Evolutionary conservation across 2,113 vertebrate species (phyloP).

Genomic region (Alces alces): DNA sequence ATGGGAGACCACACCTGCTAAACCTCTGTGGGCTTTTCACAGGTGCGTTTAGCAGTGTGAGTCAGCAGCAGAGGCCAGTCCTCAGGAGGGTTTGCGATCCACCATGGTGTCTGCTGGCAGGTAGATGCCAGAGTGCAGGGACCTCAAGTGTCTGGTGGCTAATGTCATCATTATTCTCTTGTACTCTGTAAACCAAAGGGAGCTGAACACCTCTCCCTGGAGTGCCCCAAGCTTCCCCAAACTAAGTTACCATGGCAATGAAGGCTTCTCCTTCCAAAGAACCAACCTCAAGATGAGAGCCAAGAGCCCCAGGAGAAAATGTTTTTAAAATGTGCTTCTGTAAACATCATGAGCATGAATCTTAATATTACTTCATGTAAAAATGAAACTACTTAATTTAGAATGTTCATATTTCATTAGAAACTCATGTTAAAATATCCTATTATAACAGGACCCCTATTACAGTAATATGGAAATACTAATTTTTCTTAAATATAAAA

Average conservation of each 20-base stretch:
- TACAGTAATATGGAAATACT: neutral
- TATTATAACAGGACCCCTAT: neutral
- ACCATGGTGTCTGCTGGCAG: neutral
- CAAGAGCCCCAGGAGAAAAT: neutral
- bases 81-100: neutral
- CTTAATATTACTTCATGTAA: neutral
- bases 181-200: neutral
- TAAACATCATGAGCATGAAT: neutral
- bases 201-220: neutral
- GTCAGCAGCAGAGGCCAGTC: neutral
- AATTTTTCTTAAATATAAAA: slow-evolving; percentile 28
- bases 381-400: neutral
- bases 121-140: neutral
- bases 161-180: neutral
- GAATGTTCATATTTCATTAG: neutral
- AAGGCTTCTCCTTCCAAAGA: neutral
- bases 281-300: neutral
- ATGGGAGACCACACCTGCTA: neutral
- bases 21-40: too few relatives aligned
- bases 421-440: neutral
- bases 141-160: neutral
- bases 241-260: slow-evolving; percentile 14
- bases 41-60: neutral
- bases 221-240: neutral
- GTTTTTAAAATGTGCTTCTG: neutral